These are phyloP conservation scores for Euphysa ruthae DNA, from an alignment of 30 jellyfish, hydroid and myxozoan genomes.

Conservation along the genomic window DNA sequence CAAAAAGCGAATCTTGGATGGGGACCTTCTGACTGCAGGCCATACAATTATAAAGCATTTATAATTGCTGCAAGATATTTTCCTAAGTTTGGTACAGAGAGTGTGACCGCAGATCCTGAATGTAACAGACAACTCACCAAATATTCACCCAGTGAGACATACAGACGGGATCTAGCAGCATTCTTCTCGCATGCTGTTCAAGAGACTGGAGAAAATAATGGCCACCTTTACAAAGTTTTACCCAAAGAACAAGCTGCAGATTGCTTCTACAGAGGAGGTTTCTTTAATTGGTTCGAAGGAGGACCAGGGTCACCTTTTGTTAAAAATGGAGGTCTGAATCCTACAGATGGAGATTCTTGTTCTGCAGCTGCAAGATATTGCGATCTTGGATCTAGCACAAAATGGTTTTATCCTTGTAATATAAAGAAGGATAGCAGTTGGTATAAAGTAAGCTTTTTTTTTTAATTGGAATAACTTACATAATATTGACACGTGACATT, in stretches of 20 bases:
- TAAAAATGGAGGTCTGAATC: constrained; percentile 68
- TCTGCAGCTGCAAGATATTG: constrained; percentile 81
- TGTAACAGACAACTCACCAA: constrained; percentile 37
- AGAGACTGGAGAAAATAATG: constrained; percentile 89
- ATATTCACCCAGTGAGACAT: constrained; percentile 55
- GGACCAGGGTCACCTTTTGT: constrained; percentile 89
- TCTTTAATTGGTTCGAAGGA: constrained; percentile 87
- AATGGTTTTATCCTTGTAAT: constrained; percentile 78
- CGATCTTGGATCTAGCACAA: constrained; percentile 60
- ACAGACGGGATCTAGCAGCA: constrained; percentile 78
- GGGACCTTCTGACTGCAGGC: constrained; percentile 85
- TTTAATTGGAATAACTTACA: no score
- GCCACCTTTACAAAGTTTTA: constrained; percentile 58
- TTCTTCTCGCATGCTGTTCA: constrained; percentile 88
- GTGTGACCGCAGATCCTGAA: constrained; percentile 56
- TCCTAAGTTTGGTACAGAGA: constrained; percentile 83
- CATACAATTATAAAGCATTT: constrained; percentile 81
- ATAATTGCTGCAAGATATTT: constrained; percentile 77
- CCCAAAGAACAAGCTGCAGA: constrained; percentile 73
- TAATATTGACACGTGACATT: no score
- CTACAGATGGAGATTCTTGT: constrained; percentile 68
- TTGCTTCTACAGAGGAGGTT: constrained; percentile 85
- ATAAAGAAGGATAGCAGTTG: constrained; percentile 42
- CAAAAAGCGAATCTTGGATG: constrained; percentile 78
- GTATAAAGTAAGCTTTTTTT: constrained; percentile 18